A percentile compares a stretch with the other conserved stretches of the same genome.
Evolutionary conservation across 2,797 vertebrate species (phyloP).

Genomic region (Merluccius polli): DNA sequence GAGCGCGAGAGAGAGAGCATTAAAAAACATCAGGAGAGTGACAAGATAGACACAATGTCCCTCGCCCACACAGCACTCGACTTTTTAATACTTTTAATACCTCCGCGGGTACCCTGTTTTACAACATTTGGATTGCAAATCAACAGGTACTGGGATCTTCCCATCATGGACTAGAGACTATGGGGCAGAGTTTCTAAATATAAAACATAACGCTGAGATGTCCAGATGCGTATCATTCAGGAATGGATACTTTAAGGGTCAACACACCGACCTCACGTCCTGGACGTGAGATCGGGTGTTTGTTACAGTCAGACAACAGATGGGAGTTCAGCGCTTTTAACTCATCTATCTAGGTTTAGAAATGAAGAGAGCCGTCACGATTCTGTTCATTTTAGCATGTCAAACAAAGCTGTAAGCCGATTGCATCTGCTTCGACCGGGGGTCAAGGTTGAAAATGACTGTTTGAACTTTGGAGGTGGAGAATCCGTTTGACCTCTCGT

Average conservation of each 20-base stretch:
- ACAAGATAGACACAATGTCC: neutral
- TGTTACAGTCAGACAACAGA: neutral
- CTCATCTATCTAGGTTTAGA: neutral
- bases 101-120: no score
- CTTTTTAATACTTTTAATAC: no score
- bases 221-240: neutral
- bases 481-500: neutral
- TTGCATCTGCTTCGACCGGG: neutral
- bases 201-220: neutral
- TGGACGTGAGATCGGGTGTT: neutral
- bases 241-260: neutral
- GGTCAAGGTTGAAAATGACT: neutral
- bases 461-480: neutral
- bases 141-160: neutral
- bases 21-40: neutral
- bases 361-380: neutral
- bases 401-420: neutral
- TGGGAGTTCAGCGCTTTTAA: neutral
- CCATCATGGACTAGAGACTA: neutral
- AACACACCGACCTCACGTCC: neutral
- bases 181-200: neutral
- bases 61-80: neutral
- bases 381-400: neutral
- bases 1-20: neutral
- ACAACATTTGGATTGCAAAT: neutral